Conservation (phyloP, 2,113 vertebrate genomes). For the Phocoena sinus region DNA sequence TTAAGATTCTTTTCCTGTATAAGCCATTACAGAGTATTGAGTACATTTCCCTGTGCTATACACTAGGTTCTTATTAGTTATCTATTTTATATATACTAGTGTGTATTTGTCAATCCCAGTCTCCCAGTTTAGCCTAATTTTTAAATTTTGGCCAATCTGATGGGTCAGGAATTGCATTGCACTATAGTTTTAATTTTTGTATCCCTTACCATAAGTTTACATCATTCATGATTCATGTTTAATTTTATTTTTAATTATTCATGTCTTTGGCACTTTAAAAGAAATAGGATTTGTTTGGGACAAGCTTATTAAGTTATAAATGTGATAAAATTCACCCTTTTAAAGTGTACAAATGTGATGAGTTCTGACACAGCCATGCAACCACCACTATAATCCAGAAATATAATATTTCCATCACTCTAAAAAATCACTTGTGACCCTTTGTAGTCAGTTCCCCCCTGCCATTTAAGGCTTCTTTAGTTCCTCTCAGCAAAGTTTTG, state of each 20-base stretch:
- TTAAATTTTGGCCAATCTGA: not conserved
- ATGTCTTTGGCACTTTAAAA: not conserved
- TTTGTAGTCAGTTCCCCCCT: not conserved
- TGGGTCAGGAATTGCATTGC: not conserved
- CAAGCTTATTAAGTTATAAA: not conserved
- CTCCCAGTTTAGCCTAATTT: not conserved
- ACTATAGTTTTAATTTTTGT: not conserved
- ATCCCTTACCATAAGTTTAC: not conserved
- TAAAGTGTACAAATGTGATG: not conserved
- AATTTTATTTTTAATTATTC: not conserved
- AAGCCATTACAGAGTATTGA: too few relatives aligned
- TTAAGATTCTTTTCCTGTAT: too few relatives aligned
- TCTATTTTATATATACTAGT: too few relatives aligned
- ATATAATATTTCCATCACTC: not conserved
- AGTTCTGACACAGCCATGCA: not conserved
- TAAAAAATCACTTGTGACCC: not conserved
- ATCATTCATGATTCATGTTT: not conserved
- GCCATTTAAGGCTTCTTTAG: not conserved
- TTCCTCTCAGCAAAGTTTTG: not conserved
- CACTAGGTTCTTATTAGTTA: too few relatives aligned
- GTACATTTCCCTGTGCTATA: too few relatives aligned
- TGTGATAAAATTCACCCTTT: not conserved
- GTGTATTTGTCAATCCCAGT: too few relatives aligned
- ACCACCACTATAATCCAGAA: not conserved
- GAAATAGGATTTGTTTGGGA: not conserved